phyloP scores from a whole-genome alignment of 2,888 invertebrate genomes.

The Serripes groenlandicus region DNA sequence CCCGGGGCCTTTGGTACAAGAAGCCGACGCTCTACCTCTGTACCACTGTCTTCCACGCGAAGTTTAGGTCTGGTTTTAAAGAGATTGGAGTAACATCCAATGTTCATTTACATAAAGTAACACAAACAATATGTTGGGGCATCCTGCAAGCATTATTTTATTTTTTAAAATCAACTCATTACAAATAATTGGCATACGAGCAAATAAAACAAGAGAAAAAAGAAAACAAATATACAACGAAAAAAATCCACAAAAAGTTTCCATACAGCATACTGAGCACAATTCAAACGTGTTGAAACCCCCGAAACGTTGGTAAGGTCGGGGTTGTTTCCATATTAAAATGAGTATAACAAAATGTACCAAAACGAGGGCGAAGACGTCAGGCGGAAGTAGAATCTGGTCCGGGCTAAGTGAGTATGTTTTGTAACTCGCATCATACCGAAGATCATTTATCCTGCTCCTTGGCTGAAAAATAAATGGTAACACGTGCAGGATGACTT shows the following conservation, averaged over 20 bases:
- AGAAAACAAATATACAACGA: conserved; percentile 21
- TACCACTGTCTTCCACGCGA: too few relatives aligned
- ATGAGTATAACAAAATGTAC: background rate
- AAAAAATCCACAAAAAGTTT: conserved; percentile 19
- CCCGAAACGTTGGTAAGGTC: background rate
- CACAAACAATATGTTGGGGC: background rate
- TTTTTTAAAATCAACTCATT: conserved; percentile 21
- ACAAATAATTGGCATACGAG: conserved; percentile 10
- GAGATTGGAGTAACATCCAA: too few relatives aligned
- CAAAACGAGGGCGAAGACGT: background rate
- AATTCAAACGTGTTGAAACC: background rate
- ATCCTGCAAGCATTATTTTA: conserved; percentile 30
- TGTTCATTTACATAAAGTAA: background rate
- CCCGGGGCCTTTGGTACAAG: too few relatives aligned
- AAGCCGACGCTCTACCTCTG: too few relatives aligned
- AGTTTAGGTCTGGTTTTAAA: too few relatives aligned
- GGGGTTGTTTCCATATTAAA: background rate
- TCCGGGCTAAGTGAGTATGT: conserved; percentile 1
- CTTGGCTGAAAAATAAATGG: too few relatives aligned
- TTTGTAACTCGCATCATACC: too few relatives aligned
- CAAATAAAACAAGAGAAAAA: conserved; percentile 1
- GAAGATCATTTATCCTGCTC: too few relatives aligned
- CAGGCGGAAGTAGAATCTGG: background rate
- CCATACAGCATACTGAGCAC: conserved; percentile 25
- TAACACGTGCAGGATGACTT: too few relatives aligned